Conservation (phyloP, 2,888 invertebrate genomes). For the Orgyia antiqua region DNA sequence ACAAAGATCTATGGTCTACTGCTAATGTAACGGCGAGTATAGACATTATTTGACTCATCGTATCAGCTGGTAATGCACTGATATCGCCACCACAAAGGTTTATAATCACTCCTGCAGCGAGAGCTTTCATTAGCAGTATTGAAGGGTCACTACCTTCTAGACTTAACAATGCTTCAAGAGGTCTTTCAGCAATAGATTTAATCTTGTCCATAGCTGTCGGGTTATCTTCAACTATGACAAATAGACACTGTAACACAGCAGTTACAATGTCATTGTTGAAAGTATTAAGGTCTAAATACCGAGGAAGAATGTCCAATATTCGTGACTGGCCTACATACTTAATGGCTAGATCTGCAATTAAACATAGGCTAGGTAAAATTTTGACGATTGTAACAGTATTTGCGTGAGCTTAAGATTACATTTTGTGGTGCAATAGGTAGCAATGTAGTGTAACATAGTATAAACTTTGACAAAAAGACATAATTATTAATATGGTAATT, state of each 20-base stretch:
- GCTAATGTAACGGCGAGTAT: conserved; percentile 73
- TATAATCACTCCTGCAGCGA: conserved; percentile 78
- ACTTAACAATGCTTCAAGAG: conserved; percentile 56
- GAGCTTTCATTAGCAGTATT: conserved; percentile 69
- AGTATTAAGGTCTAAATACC: conserved; percentile 76
- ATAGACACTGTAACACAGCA: conserved; percentile 81
- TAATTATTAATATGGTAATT: no score
- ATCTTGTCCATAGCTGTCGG: conserved; percentile 73
- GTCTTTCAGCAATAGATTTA: conserved; percentile 63
- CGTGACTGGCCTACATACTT: conserved; percentile 81
- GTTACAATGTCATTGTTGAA: conserved; percentile 78
- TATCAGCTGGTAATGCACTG: conserved; percentile 52
- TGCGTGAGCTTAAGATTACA: not conserved
- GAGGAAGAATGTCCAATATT: conserved; percentile 78
- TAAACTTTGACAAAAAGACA: no score
- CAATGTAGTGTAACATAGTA: no score
- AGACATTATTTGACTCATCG: conserved; percentile 67
- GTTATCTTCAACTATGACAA: conserved; percentile 86
- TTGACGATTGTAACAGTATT: no score
- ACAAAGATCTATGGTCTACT: conserved; percentile 69
- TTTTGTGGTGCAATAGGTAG: not conserved
- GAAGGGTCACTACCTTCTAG: conserved; percentile 59
- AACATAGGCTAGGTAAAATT: no score
- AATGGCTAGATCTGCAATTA: conserved; percentile 75
- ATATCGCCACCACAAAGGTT: conserved; percentile 70